Base-by-base conservation (phyloP, 2,888 invertebrate species). In the Drosophila trichaetosa region DNA sequence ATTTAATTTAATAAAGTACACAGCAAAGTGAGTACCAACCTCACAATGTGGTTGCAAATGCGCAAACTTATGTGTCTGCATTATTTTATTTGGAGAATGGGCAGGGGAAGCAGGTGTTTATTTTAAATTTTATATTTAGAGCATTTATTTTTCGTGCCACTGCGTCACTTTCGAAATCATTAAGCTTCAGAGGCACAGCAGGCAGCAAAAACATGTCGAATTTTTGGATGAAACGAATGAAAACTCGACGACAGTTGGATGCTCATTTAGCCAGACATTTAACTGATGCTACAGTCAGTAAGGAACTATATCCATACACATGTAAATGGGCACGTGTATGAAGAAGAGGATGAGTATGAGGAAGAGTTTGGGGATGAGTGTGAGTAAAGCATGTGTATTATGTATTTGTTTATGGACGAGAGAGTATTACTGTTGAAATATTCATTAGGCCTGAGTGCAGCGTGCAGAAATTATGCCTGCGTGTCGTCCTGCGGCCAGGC, bases 401-500 rank as follows among this genome's bases (percentile, higher is more conserved):
- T 80, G 57, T 69, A 72, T 76, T 69, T 69, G 78, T 75, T 46
- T 66, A 68, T 83, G 81, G 79, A 69, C 81, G 27, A 36, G 16
- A 51, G 56, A 42, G 61, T 57, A 61, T 72, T 62, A 60, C 72
- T 80, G 77, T 63, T 84, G 76, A 84, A 84, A 89, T 89, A 84
- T 84, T 89, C 89, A 84, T 89, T 84, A 87, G 84, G 82, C 79
- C 84, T 84, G 89, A 84, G 84, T 84, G 84, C 89, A 84, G 83
- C 80, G 76, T 40, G 58, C 85, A 79, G 73, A 83, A 84, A 89
- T 84, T 89, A 84, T 84, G 83, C 82, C 83, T 87, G 89, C 83
- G 83, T 84, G 89, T 73, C 78, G 78, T 52, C 61, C 59, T 76
- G 80, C 61, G 80, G 68, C 59, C 57, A 57, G 34, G 38, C 38